Evolutionary conservation across 1,140 invertebrate species (phyloP).

Genomic region (Aphelinus certus): DNA sequence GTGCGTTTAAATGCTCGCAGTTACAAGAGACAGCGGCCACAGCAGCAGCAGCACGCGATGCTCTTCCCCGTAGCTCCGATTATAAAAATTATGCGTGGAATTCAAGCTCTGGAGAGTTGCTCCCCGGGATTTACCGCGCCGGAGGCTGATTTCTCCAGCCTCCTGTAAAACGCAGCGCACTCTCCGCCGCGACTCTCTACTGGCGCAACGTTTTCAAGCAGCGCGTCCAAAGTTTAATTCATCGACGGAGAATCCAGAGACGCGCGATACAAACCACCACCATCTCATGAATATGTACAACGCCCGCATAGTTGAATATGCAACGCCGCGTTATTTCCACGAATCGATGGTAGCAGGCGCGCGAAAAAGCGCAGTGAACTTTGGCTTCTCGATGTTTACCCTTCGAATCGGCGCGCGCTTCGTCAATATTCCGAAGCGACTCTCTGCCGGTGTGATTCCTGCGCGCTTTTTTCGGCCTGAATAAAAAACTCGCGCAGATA

Average conservation of each 20-base stretch:
- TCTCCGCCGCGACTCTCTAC: not conserved
- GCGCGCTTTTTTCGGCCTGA: too few species aligned
- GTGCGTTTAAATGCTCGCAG: too few species aligned
- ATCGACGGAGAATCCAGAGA: slow-evolving; percentile 1
- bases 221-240: too few species aligned
- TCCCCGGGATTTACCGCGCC: slow-evolving; percentile 11
- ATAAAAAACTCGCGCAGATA: too few species aligned
- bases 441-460: too few species aligned
- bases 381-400: slow-evolving; percentile 50
- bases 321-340: slow-evolving; percentile 60
- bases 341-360: slow-evolving; percentile 15
- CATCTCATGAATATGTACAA: slow-evolving; percentile 62
- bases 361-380: slow-evolving; percentile 41
- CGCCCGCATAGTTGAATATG: slow-evolving; percentile 55
- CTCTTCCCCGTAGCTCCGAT: slow-evolving; percentile 11
- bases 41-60: not conserved
- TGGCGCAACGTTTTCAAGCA: not conserved
- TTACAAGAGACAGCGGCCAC: not conserved
- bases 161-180: not conserved
- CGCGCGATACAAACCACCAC: slow-evolving; percentile 29
- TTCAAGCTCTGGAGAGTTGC: not conserved
- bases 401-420: not conserved
- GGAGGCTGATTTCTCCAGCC: not conserved
- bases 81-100: slow-evolving; percentile 24
- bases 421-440: too few species aligned